Percentiles rank a stretch among this genome's conserved stretches.
Conservation (phyloP, 2,888 invertebrate species). For the Chromoteleia sp. region DNA sequence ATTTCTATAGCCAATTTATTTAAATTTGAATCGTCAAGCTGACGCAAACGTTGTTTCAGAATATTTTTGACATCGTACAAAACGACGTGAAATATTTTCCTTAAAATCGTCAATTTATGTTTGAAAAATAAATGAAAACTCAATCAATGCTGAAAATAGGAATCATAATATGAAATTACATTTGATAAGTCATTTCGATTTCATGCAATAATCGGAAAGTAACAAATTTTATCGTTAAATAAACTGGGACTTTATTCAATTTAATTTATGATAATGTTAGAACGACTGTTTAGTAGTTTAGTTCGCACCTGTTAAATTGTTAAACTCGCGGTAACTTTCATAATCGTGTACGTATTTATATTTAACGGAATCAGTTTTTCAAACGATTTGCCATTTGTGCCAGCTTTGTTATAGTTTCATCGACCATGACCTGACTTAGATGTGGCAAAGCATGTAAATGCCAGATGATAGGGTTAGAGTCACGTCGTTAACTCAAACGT, state of each 20-base stretch:
- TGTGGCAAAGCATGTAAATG: constrained; percentile 69
- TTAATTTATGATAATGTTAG: neutral
- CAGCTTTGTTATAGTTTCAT: constrained; percentile 52
- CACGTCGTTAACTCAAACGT: constrained; percentile 75
- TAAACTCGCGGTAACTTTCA: constrained; percentile 14
- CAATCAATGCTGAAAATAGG: neutral
- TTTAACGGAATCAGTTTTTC: constrained; percentile 62
- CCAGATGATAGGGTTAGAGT: constrained; percentile 71
- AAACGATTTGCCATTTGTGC: constrained; percentile 63
- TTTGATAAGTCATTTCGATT: neutral
- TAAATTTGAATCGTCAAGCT: too few relatives aligned
- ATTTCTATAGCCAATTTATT: too few relatives aligned
- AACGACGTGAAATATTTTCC: neutral
- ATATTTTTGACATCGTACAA: neutral
- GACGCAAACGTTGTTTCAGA: too few relatives aligned
- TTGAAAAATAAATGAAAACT: neutral
- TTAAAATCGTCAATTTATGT: neutral
- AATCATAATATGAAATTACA: neutral
- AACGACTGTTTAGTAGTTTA: constrained; percentile 14
- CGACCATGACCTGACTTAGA: constrained; percentile 69
- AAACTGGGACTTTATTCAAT: too few relatives aligned
- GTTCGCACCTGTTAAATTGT: constrained; percentile 34
- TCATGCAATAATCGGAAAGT: neutral
- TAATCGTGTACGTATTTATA: constrained; percentile 32
- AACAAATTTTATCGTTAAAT: neutral